phyloP scores from a whole-genome alignment of 2,113 vertebrate genomes.

The Spea bombifrons region DNA sequence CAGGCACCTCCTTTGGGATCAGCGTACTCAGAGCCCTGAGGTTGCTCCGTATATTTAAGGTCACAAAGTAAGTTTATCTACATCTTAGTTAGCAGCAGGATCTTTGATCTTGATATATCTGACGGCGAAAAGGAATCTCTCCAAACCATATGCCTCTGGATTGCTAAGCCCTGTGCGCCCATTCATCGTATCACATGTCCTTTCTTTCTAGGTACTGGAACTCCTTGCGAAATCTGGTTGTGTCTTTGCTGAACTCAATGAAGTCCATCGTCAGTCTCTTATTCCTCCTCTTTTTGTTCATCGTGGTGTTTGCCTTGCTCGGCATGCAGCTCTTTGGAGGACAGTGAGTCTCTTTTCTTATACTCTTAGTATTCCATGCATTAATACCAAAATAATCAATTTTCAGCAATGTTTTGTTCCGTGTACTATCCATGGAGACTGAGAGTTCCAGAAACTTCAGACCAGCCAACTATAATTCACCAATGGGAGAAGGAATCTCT shows the following conservation, averaged over 20 bases:
- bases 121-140: too few relatives aligned
- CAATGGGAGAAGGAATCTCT: too few relatives aligned
- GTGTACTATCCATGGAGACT: too few relatives aligned
- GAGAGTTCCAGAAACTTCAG: too few relatives aligned
- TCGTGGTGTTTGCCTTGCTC: constrained; percentile 92
- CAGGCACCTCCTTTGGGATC: constrained; percentile 90
- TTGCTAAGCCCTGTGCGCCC: neutral
- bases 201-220: constrained; percentile 82
- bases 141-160: too few relatives aligned
- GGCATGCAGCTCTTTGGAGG: constrained; percentile 98
- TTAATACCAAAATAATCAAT: too few relatives aligned
- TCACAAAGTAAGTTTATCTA: constrained; percentile 82
- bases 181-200: neutral
- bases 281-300: constrained; percentile 96
- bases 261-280: constrained; percentile 95
- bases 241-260: constrained; percentile 95
- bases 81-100: neutral
- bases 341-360: constrained; percentile 72
- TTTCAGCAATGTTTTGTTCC: neutral
- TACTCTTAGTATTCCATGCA: too few relatives aligned
- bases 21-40: constrained; percentile 88
- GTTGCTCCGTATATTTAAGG: constrained; percentile 92
- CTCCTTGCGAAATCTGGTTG: constrained; percentile 90
- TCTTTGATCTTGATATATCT: too few relatives aligned
- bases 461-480: too few relatives aligned